These are phyloP conservation scores for Megastigmus dorsalis DNA, from an alignment of 2,888 invertebrate genomes.

Conservation along the genomic window DNA sequence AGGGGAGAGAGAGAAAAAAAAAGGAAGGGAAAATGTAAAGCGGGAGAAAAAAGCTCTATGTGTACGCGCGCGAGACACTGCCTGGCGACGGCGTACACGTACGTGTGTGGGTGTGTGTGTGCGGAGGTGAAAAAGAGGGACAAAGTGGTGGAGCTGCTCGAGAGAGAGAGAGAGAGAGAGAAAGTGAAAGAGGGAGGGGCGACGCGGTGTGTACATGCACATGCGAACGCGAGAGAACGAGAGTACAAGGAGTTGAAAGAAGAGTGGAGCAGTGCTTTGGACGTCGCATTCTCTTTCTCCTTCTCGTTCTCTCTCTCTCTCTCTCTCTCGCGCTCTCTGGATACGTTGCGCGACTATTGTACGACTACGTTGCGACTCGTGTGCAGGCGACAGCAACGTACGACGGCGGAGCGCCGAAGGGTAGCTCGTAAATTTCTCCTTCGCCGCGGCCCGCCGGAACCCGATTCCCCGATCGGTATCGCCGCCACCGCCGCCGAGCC, in stretches of 20 bases:
- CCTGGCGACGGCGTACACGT: too few species aligned
- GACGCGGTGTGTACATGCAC: too few species aligned
- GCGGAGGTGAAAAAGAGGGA: conserved; percentile 23
- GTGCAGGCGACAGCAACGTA: too few species aligned
- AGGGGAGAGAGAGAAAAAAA: background rate
- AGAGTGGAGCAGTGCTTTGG: background rate
- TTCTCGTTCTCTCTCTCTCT: conserved; percentile 46
- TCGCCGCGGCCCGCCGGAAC: conserved; percentile 26
- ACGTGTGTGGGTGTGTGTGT: background rate
- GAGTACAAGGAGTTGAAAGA: conserved; percentile 44
- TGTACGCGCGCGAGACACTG: background rate
- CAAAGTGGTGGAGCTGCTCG: conserved; percentile 9
- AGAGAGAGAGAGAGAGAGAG: background rate
- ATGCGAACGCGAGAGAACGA: background rate
- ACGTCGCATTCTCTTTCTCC: conserved; percentile 32
- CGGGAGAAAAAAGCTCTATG: background rate
- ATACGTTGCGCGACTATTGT: conserved; percentile 45
- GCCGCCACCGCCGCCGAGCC: background rate
- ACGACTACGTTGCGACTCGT: conserved; percentile 6
- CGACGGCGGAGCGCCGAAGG: conserved; percentile 31
- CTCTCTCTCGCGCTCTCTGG: conserved; percentile 44
- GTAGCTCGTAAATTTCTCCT: conserved; percentile 57
- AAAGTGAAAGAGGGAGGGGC: background rate
- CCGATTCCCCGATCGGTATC: conserved; percentile 46
- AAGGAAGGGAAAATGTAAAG: background rate